Conservation (phyloP, 2,888 invertebrate genomes). For the Polyommatus icarus region DNA sequence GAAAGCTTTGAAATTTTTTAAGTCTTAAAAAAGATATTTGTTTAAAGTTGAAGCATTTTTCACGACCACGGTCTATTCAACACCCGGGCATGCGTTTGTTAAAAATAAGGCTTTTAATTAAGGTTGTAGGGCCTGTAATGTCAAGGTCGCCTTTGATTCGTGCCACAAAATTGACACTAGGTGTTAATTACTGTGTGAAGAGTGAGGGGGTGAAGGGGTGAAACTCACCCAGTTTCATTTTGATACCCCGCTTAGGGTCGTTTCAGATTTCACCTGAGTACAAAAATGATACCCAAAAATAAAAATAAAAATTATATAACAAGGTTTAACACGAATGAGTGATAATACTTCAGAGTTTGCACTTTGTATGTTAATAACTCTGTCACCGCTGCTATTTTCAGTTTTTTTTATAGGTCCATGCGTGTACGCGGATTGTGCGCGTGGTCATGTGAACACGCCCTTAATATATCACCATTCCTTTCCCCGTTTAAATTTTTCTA, state of each 20-base stretch:
- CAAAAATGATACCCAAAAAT: neutral
- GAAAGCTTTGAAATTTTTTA: no score
- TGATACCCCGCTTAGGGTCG: neutral
- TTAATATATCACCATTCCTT: no score
- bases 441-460: no score
- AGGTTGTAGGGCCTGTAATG: slow-evolving; percentile 10
- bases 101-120: slow-evolving; percentile 15
- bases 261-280: neutral
- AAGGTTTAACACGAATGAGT: no score
- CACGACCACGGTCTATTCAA: neutral
- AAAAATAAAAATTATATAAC: neutral
- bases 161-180: slow-evolving; percentile 8
- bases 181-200: slow-evolving; percentile 1
- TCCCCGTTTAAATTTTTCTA: no score
- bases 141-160: slow-evolving; percentile 6
- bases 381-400: no score
- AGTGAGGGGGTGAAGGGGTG: neutral
- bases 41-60: neutral
- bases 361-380: no score
- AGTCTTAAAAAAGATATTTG: no score
- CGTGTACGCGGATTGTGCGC: no score
- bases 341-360: no score
- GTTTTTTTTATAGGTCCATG: no score
- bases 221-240: neutral
- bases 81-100: neutral